Percentiles rank a stretch among this genome's conserved stretches.
phyloP scores from a whole-genome alignment of 1,140 invertebrate genomes.

The Araneus ventricosus region DNA sequence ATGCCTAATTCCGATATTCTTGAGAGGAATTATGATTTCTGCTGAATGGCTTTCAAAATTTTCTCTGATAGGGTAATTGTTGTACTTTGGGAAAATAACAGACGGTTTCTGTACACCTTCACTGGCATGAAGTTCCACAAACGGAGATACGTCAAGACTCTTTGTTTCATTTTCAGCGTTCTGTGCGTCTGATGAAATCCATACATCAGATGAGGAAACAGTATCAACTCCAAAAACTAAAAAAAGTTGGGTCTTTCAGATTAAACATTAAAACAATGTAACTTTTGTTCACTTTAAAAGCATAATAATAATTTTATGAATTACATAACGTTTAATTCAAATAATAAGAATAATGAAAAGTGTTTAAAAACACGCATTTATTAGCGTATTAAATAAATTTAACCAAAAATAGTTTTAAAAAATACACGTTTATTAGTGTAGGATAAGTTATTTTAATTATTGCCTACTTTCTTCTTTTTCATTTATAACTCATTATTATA shows the following conservation, averaged over 20 bases:
- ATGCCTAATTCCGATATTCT: constrained; percentile 87
- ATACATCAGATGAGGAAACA: constrained; percentile 91
- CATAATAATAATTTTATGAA: too few species aligned
- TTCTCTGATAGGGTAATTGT: constrained; percentile 93
- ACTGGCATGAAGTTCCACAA: constrained; percentile 76
- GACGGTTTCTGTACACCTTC: constrained; percentile 74
- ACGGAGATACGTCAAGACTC: constrained; percentile 64
- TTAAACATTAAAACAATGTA: too few species aligned
- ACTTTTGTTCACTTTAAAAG: too few species aligned
- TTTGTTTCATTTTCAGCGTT: constrained; percentile 50
- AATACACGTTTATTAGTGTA: too few species aligned
- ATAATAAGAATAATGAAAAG: too few species aligned
- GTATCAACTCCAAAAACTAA: constrained; percentile 93
- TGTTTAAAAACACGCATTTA: too few species aligned
- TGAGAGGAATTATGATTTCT: constrained; percentile 90
- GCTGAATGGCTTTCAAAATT: constrained; percentile 91
- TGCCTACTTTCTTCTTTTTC: too few species aligned
- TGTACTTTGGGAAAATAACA: constrained; percentile 95
- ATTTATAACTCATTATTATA: too few species aligned
- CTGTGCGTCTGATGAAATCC: constrained; percentile 82
- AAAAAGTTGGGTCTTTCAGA: constrained; percentile 73
- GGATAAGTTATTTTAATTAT: too few species aligned
- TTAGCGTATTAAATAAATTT: too few species aligned
- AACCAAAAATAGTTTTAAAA: too few species aligned
- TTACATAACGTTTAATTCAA: too few species aligned